Percentiles rank a stretch among this genome's conserved stretches.
Evolutionary conservation across 2,113 vertebrate species (phyloP).

Genomic region (Grammomys dolichurus): DNA sequence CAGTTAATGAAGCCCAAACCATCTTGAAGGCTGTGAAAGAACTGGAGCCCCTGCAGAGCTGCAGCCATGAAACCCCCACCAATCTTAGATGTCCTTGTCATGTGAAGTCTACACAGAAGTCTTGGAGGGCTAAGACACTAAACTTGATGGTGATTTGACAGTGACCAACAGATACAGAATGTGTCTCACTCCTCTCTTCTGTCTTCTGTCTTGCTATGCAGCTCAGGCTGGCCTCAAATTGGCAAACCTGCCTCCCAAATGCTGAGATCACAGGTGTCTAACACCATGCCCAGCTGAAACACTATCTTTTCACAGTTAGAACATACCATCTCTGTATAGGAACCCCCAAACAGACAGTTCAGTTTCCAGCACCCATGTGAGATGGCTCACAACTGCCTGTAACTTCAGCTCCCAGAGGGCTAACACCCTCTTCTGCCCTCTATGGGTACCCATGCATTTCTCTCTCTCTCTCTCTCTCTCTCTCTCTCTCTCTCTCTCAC

Average conservation of each 20-base stretch:
- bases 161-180: not conserved
- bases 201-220: not conserved
- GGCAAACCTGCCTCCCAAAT: not conserved
- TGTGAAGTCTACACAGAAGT: not conserved
- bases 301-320: constrained; percentile 8
- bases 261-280: not conserved
- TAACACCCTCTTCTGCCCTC: not conserved
- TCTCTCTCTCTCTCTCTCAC: no score
- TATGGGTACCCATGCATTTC: not conserved
- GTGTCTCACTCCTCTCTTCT: not conserved
- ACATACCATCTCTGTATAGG: not conserved
- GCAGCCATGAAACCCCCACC: not conserved
- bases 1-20: not conserved
- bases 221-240: not conserved
- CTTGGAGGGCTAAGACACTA: not conserved
- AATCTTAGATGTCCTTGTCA: not conserved
- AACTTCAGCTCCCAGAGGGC: not conserved
- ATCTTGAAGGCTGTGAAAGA: not conserved
- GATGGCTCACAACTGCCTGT: not conserved
- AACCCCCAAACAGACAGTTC: not conserved
- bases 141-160: not conserved
- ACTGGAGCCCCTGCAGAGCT: not conserved
- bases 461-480: no score
- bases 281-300: not conserved
- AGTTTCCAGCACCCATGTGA: not conserved